Percentiles rank a stretch among this genome's conserved stretches.
These are phyloP conservation scores for Serrognathus titanus DNA, from an alignment of 2,888 invertebrate genomes.

Conservation along the genomic window DNA sequence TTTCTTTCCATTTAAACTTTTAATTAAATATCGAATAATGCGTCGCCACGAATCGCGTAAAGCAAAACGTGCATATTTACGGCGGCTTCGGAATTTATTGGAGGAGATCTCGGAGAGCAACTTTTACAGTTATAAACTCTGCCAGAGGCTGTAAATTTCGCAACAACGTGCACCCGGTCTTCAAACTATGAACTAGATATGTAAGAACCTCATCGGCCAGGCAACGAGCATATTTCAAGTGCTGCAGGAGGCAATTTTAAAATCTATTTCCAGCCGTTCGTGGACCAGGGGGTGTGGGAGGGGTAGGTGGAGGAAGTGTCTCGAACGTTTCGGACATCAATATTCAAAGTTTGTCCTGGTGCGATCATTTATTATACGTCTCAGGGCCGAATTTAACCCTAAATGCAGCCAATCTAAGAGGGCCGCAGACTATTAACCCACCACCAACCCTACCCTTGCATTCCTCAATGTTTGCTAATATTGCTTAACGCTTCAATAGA, in stretches of 20 bases:
- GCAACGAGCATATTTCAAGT: conserved; percentile 29
- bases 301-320: conserved; percentile 34
- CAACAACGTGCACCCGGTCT: neutral
- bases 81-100: too few species aligned
- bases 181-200: neutral
- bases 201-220: neutral
- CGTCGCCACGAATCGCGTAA: too few species aligned
- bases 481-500: too few species aligned
- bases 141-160: neutral
- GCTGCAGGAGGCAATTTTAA: conserved; percentile 36
- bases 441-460: conserved; percentile 30
- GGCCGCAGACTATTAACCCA: conserved; percentile 36
- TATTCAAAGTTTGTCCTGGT: conserved; percentile 47
- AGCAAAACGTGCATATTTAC: too few species aligned
- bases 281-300: conserved; percentile 33
- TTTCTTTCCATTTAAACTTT: too few species aligned
- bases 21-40: too few species aligned
- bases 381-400: conserved; percentile 32
- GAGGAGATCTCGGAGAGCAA: neutral
- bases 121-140: neutral
- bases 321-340: conserved; percentile 45
- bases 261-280: conserved; percentile 40
- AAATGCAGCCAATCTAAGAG: conserved; percentile 38
- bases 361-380: conserved; percentile 47
- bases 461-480: conserved; percentile 21